These are phyloP conservation scores for Thalassarche chlororhynchos DNA, from an alignment of 2,113 vertebrate genomes.

Conservation along the genomic window DNA sequence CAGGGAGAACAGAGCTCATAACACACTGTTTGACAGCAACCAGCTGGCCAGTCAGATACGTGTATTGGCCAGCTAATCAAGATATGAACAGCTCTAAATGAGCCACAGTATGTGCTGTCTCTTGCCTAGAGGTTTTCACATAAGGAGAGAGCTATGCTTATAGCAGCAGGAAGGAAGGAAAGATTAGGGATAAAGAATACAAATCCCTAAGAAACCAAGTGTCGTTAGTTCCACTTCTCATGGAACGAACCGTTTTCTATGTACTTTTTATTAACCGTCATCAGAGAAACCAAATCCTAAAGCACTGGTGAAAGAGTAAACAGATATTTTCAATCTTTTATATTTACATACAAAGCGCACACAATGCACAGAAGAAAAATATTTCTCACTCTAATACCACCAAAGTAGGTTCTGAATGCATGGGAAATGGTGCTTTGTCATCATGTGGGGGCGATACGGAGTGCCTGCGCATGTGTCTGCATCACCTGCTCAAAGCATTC, in stretches of 20 bases:
- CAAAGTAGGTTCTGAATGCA: neutral
- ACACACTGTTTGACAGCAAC: neutral
- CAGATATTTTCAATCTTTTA: neutral
- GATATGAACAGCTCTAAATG: neutral
- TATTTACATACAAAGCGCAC: neutral
- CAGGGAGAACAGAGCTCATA: neutral
- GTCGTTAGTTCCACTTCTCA: neutral
- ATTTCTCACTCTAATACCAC: neutral
- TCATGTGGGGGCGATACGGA: rapidly evolving
- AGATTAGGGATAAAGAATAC: neutral
- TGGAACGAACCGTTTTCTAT: rapidly evolving
- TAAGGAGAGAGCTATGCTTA: neutral
- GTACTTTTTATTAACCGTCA: neutral
- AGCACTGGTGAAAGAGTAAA: neutral
- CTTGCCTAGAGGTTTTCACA: neutral
- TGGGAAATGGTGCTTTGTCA: neutral
- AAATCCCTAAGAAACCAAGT: neutral
- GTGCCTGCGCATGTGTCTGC: neutral
- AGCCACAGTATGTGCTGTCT: neutral
- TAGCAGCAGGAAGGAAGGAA: neutral
- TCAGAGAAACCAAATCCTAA: neutral
- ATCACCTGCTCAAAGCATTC: neutral
- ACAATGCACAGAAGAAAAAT: neutral
- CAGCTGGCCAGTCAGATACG: neutral
- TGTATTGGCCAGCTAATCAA: neutral